These are phyloP conservation scores for Caerostris darwini DNA, from an alignment of 1,140 invertebrate genomes.

Conservation along the genomic window DNA sequence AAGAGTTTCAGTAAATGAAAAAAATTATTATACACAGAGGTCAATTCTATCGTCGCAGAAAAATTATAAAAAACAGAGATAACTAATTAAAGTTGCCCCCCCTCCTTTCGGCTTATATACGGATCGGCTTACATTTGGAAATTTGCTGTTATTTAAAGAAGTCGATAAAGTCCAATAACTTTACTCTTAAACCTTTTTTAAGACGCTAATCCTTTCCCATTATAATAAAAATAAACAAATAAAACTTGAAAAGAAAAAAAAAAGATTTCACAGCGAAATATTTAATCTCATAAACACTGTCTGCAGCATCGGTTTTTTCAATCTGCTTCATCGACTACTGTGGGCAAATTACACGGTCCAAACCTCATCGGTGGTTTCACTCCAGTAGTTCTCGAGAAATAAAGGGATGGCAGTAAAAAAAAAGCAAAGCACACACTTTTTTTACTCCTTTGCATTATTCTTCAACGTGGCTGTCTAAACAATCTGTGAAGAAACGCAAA, in stretches of 20 bases:
- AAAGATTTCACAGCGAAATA: not conserved
- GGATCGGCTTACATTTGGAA: no score
- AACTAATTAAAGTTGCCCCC: no score
- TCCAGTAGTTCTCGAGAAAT: not conserved
- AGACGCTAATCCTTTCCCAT: not conserved
- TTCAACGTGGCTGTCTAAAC: constrained; percentile 28
- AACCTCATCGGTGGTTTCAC: not conserved
- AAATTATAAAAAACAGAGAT: no score
- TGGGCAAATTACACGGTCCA: not conserved
- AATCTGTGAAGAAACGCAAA: not conserved
- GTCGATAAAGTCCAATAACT: not conserved
- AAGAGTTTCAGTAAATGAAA: no score
- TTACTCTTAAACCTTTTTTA: not conserved
- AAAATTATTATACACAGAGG: no score
- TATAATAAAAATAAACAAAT: no score
- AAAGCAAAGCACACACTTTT: not conserved
- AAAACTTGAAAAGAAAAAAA: not conserved
- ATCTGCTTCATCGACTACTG: not conserved
- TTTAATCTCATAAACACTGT: constrained; percentile 33
- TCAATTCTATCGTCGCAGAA: no score
- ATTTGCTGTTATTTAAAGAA: not conserved
- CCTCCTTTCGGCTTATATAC: no score
- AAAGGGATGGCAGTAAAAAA: not conserved
- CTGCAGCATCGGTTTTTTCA: not conserved
- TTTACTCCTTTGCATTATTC: not conserved